phyloP scores from a whole-genome alignment of 2,888 invertebrate genomes.

The Petrolisthes manimaculis region DNA sequence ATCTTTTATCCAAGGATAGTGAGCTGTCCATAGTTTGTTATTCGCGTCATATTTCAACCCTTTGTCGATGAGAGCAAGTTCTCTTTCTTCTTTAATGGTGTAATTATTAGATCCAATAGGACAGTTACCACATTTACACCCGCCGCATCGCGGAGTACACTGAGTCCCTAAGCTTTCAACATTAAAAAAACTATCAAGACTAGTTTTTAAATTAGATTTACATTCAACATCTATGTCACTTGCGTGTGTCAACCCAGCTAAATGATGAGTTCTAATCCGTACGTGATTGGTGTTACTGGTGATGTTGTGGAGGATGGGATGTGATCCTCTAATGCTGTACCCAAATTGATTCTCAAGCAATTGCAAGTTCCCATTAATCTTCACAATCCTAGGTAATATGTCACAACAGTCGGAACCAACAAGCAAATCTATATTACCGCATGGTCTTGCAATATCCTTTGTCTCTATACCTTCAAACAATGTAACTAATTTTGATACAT shows the following conservation, averaged over 20 bases:
- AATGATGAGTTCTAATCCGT: neutral
- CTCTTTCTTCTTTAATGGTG: conserved; percentile 15
- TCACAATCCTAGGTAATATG: conserved; percentile 7
- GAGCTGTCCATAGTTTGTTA: neutral
- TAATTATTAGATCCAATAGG: conserved; percentile 8
- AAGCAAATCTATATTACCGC: conserved; percentile 2
- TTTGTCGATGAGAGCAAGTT: conserved; percentile 29
- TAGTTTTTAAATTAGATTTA: neutral
- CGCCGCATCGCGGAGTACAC: conserved; percentile 16
- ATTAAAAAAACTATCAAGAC: neutral
- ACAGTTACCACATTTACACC: conserved; percentile 42
- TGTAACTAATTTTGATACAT: neutral
- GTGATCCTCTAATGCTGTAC: conserved; percentile 6
- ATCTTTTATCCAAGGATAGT: conserved; percentile 39
- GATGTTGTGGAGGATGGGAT: neutral
- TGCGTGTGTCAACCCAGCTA: neutral
- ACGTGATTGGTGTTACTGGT: neutral
- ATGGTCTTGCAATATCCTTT: neutral
- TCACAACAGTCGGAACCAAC: conserved; percentile 9
- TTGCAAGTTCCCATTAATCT: conserved; percentile 2
- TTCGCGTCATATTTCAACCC: conserved; percentile 17
- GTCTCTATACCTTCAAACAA: conserved; percentile 4
- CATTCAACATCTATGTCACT: neutral
- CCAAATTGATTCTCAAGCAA: conserved; percentile 17
- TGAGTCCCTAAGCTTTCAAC: conserved; percentile 19